These are phyloP conservation scores for Cyprinodon diabolis DNA, from an alignment of 2,797 vertebrate species.

Conservation along the genomic window DNA sequence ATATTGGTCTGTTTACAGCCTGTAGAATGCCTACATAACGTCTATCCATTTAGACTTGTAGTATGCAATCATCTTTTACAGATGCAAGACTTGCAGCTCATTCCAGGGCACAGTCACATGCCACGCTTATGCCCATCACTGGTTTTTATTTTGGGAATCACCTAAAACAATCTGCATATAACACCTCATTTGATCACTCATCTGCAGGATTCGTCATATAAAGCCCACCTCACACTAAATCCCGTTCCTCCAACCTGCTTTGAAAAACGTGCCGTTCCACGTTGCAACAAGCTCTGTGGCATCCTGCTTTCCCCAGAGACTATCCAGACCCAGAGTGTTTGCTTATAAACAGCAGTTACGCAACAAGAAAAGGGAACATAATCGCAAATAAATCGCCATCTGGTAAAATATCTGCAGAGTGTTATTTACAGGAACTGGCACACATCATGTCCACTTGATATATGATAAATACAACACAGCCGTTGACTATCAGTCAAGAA, in stretches of 20 bases:
- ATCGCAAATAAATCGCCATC: neutral
- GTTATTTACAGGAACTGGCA: neutral
- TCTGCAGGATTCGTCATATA: neutral
- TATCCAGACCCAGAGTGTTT: neutral
- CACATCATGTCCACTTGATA: slow-evolving; percentile 7
- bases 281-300: neutral
- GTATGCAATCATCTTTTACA: neutral
- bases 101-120: neutral
- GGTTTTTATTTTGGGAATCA: neutral
- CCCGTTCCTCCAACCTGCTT: neutral
- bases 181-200: neutral
- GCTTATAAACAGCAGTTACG: slow-evolving; percentile 9
- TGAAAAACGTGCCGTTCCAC: slow-evolving; percentile 1
- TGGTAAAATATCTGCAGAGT: slow-evolving; percentile 10
- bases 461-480: slow-evolving; percentile 17
- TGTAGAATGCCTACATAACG: too few relatives aligned
- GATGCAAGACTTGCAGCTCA: neutral
- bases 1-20: neutral
- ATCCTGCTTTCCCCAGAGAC: neutral
- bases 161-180: neutral
- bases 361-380: slow-evolving; percentile 10
- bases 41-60: neutral
- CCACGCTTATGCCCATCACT: neutral
- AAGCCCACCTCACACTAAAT: neutral
- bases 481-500: slow-evolving; percentile 6